phyloP scores from a whole-genome alignment of 2,113 vertebrate species.

The Heptranchias perlo region DNA sequence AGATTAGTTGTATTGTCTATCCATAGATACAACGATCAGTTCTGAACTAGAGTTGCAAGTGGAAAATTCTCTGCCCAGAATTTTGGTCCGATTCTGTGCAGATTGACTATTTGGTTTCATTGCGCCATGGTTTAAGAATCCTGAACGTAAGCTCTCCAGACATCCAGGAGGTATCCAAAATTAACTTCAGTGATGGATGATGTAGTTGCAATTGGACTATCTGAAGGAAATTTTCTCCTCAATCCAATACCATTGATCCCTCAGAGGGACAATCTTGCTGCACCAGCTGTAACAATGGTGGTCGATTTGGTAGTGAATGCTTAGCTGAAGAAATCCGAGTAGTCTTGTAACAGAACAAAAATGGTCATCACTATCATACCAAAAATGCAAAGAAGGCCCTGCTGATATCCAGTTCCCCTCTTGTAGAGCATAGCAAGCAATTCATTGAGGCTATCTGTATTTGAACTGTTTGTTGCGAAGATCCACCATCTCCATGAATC shows the following conservation, averaged over 20 bases:
- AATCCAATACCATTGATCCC: background rate
- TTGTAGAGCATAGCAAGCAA: background rate
- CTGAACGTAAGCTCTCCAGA: background rate
- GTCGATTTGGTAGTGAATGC: too few relatives aligned
- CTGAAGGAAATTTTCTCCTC: conserved; percentile 2
- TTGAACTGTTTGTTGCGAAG: too few relatives aligned
- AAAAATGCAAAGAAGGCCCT: background rate
- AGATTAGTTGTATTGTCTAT: too few relatives aligned
- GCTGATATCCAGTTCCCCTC: background rate
- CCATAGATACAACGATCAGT: background rate
- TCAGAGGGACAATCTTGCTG: background rate
- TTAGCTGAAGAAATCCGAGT: too few relatives aligned
- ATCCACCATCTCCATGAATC: too few relatives aligned
- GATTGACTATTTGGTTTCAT: background rate
- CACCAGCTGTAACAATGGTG: background rate
- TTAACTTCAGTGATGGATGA: background rate
- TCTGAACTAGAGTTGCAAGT: background rate
- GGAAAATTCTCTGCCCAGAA: background rate
- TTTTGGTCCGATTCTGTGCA: background rate
- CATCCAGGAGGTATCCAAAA: background rate
- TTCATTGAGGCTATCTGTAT: background rate
- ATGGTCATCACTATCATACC: too few relatives aligned
- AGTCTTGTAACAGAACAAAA: too few relatives aligned
- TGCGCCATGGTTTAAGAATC: background rate
- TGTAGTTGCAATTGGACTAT: background rate